Base-by-base conservation (phyloP, 2,888 invertebrate species). In the Didymodactylos carnosus region DNA sequence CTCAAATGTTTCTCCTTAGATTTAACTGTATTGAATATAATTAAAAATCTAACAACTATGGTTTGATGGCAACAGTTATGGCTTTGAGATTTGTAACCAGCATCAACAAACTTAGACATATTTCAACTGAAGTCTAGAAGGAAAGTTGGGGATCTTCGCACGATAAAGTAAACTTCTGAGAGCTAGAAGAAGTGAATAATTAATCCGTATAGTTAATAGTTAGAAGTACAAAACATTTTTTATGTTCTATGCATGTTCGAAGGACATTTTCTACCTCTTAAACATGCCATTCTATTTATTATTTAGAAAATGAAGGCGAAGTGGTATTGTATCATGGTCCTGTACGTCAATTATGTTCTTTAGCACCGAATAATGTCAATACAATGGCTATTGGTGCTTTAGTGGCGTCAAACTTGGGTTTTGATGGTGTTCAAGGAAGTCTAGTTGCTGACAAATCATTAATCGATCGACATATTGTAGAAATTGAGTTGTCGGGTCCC, bases 321-420 rank as follows among this genome's bases (percentile, higher is more conserved):
- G 35, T 62, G 3, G 10, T 62, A 35, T 39, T 13, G 35, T 70
- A 75, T 76, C n/a, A 76, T 85, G 86, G 86, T 25, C 82, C 84
- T 14, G 86, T 86, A 0, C 80, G 86, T 43, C 81, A 79, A 10
- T 78, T 87, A 8, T 87, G 87, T 79, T 82, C 83, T 27, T 78
- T 86, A 73, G 87, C 87, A 7, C 86, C 87, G 3, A 86, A 86
- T 79, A 87, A 87, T 76, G 86, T 86, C 19, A 86, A 87, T 80
- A 86, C 86, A 11, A 87, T 87, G 86, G 86, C 87, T 23, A 86
- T 84, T 6, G 87, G 85, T 6, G 84, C 85, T 4, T 77, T 86
- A 39, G 85, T 85, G 2, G 86, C 84, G 7, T 82, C 82, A 76
- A 85, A 83, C 76, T 80, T 86, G 27, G 86, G 86, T 13, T 85